Evolutionary conservation across 2,113 vertebrate species (phyloP).

Genomic region (Tringa solitaria): DNA sequence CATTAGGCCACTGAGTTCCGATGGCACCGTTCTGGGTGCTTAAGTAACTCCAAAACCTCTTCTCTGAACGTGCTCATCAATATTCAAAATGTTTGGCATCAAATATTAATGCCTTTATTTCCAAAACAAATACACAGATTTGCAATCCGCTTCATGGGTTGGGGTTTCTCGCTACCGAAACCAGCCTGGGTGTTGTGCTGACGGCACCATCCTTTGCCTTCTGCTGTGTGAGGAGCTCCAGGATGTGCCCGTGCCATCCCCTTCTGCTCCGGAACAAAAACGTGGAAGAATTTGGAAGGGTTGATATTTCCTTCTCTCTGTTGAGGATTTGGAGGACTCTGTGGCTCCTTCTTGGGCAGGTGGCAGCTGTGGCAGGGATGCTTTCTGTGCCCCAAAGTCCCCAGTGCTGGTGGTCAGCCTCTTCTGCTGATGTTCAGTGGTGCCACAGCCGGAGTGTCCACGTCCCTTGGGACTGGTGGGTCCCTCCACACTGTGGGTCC

Average conservation of each 20-base stretch:
- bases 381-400: neutral
- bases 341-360: neutral
- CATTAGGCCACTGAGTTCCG: neutral
- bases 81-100: constrained; percentile 29
- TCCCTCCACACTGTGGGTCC: rapidly evolving
- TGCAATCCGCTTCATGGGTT: neutral
- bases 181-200: neutral
- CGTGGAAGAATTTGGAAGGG: neutral
- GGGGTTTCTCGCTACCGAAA: neutral
- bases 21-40: neutral
- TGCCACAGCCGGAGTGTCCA: rapidly evolving
- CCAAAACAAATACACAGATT: constrained; percentile 55
- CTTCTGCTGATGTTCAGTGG: neutral
- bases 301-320: neutral
- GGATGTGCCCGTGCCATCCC: rapidly evolving
- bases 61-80: neutral
- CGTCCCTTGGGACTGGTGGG: rapidly evolving
- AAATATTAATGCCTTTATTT: constrained; percentile 49
- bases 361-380: rapidly evolving
- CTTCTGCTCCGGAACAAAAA: neutral
- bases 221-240: neutral
- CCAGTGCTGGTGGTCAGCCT: neutral
- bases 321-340: neutral
- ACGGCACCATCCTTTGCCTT: neutral
- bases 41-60: constrained; percentile 38